A percentile compares a stretch with the other conserved stretches of the same genome.
Conservation (phyloP, 1,140 invertebrate species). For the Zaprionus taronus region DNA sequence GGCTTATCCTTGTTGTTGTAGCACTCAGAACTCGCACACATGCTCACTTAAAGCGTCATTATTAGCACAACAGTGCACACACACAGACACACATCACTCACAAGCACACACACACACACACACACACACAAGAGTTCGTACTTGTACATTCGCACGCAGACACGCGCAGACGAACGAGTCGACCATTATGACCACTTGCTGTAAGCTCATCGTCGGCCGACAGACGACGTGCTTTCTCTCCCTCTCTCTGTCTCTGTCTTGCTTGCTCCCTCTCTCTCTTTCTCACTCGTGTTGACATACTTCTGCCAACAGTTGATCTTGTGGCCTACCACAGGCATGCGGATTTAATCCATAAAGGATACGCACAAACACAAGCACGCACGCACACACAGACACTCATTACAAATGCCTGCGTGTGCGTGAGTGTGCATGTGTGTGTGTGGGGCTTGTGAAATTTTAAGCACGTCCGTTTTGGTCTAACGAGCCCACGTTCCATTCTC, state of each 20-base stretch:
- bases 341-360: slow-evolving; percentile 83
- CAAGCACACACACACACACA: slow-evolving; percentile 26
- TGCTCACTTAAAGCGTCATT: slow-evolving; percentile 71
- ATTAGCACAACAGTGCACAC: slow-evolving; percentile 69
- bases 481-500: slow-evolving; percentile 65
- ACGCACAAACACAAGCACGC: slow-evolving; percentile 59
- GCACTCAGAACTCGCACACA: slow-evolving; percentile 52
- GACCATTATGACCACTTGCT: slow-evolving; percentile 76
- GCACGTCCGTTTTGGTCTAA: slow-evolving; percentile 79
- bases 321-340: slow-evolving; percentile 80
- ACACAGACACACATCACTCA: slow-evolving; percentile 13
- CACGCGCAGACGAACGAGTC: slow-evolving; percentile 28
- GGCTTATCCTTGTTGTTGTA: slow-evolving; percentile 61
- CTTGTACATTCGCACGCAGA: background rate
- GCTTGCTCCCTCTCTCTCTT: background rate
- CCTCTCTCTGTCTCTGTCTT: background rate
- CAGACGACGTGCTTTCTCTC: slow-evolving; percentile 33
- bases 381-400: slow-evolving; percentile 27
- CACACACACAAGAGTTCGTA: slow-evolving; percentile 1
- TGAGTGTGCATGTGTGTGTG: slow-evolving; percentile 12
- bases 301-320: slow-evolving; percentile 83
- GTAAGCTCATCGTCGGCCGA: slow-evolving; percentile 50
- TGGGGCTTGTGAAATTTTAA: slow-evolving; percentile 74
- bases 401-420: slow-evolving; percentile 39
- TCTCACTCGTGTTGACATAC: slow-evolving; percentile 72